A percentile compares a stretch with the other conserved stretches of the same genome.
Evolutionary conservation across 2,888 invertebrate genomes (phyloP).

Genomic region (Agonopterix heracliana): DNA sequence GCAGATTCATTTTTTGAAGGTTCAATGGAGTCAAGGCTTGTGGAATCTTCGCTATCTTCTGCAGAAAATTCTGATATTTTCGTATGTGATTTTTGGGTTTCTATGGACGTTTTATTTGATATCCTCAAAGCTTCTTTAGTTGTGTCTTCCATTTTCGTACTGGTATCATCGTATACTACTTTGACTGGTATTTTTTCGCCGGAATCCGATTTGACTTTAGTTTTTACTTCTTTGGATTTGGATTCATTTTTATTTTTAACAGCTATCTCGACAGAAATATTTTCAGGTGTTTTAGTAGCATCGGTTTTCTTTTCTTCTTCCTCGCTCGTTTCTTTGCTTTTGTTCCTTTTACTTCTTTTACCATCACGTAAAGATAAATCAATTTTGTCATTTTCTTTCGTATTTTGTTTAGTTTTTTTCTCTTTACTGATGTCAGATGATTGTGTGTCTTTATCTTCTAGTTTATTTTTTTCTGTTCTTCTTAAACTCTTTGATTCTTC

Average conservation of each 20-base stretch:
- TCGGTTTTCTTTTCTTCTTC: neutral
- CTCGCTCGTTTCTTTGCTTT: constrained; percentile 8
- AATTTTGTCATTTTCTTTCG: constrained; percentile 14
- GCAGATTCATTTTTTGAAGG: too few species aligned
- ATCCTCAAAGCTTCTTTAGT: neutral
- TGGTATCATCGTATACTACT: constrained; percentile 14
- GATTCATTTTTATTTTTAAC: too few species aligned
- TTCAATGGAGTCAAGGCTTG: too few species aligned
- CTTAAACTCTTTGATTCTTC: constrained; percentile 39
- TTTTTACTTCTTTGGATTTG: too few species aligned
- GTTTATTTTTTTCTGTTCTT: neutral
- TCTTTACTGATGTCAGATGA: neutral
- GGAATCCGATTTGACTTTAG: too few species aligned
- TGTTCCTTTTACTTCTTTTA: constrained; percentile 12
- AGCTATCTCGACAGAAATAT: neutral
- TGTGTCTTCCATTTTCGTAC: neutral
- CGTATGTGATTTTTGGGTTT: too few species aligned
- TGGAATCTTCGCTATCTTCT: too few species aligned
- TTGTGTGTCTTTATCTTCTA: constrained; percentile 1
- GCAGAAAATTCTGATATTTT: too few species aligned
- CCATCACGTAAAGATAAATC: constrained; percentile 21
- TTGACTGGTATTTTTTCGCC: constrained; percentile 19
- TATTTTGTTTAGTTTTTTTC: neutral
- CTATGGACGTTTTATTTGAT: too few species aligned
- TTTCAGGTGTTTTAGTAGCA: neutral